phyloP scores from a whole-genome alignment of 2,888 invertebrate genomes.

The Neuroscelio doddi region DNA sequence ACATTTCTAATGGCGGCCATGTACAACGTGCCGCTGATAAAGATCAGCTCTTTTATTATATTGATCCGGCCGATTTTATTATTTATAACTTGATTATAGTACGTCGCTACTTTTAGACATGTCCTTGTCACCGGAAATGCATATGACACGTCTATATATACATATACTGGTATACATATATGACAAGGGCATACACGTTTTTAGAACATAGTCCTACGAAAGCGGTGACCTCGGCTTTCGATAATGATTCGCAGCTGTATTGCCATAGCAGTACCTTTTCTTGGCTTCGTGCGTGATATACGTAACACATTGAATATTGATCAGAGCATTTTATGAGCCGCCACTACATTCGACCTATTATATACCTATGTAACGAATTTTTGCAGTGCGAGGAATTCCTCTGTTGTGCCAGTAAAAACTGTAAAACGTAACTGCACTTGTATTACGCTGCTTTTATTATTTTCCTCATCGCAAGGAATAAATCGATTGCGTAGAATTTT shows the following conservation, averaged over 20 bases:
- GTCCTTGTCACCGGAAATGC: constrained; percentile 52
- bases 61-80: constrained; percentile 64
- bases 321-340: constrained; percentile 22
- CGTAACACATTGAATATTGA: constrained; percentile 30
- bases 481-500: constrained; percentile 2
- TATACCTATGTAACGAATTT: constrained; percentile 1
- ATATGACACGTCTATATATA: constrained; percentile 28
- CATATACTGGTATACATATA: constrained; percentile 4
- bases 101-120: constrained; percentile 52
- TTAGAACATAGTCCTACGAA: constrained; percentile 24
- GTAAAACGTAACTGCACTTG: neutral
- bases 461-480: neutral
- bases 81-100: constrained; percentile 62
- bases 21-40: constrained; percentile 19
- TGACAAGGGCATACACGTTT: constrained; percentile 30
- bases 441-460: constrained; percentile 1
- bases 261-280: constrained; percentile 22
- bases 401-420: neutral
- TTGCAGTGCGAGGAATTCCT: neutral
- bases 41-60: constrained; percentile 46
- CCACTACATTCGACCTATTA: constrained; percentile 15
- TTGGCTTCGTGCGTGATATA: constrained; percentile 16
- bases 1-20: constrained; percentile 31
- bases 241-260: constrained; percentile 27
- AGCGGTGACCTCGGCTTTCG: constrained; percentile 20